Evolutionary conservation across 2,797 vertebrate genomes (phyloP), one percentile per base, ranked within the genome.

Genomic region (Ctenochaetus hawaiiensis): DNA sequence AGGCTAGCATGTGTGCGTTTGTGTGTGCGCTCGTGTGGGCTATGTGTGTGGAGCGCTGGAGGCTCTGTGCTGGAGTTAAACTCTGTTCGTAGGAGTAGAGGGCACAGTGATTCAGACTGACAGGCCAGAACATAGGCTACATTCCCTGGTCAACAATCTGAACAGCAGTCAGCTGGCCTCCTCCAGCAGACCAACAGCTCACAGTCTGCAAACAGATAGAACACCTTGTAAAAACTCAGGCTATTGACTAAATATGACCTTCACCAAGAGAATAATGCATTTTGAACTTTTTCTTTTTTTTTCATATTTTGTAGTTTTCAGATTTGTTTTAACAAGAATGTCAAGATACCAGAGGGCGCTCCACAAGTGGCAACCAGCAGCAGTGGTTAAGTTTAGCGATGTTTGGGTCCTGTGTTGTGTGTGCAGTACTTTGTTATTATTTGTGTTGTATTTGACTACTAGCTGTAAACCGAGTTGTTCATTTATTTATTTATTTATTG

Each of bases 51-150:
- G 72, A 72, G 64, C 7, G 71, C 85, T 86, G 56, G 30, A 72
- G 80, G 85, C 85, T 81, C 78, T 48, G 70, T 51, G 89, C 78
- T 91, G 78, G 81, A 87, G 80, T 91, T 87, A 80, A 90, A 89
- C 82, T 92, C 68, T 86, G 86, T 75, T 84, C 47, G 57, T 60
- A 60, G 80, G 69, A 80, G 82, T 81, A 22, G 48, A 77, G 82
- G 87, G 87, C 78, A 71, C 77, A 63, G 80, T 88, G 86, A 92
- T 91, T 65, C 70, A 80, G 85, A 86, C 81, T 89, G 91, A 93
- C 90, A 91, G 87, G 80, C 72, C 72, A 72, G 86, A 84, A 75
- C 77, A 73, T 78, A 63, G 78, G 68, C 87, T 80, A 34, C 72
- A 12, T 67, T 82, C 81, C 72, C 77, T 2, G 30, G 73, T 88